phyloP scores from a whole-genome alignment of 2,797 vertebrate species.

The Pagetopsis macropterus region DNA sequence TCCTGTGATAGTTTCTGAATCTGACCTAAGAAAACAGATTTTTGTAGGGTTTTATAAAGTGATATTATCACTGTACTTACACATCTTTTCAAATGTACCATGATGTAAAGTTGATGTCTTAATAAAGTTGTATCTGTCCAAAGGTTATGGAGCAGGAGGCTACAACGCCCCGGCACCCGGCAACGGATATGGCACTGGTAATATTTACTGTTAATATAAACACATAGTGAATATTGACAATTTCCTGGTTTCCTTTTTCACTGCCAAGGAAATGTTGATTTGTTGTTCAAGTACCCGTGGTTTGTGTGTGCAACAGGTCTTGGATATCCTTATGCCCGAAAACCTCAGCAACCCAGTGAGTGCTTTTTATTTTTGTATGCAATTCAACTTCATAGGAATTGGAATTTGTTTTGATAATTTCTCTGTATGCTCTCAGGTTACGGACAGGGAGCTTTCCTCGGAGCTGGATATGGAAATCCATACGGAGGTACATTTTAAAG shows the following conservation, averaged over 20 bases:
- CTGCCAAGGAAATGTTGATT: not conserved
- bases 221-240: not conserved
- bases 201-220: constrained; percentile 1
- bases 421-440: constrained; percentile 55
- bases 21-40: too few species aligned
- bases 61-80: too few species aligned
- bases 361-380: not conserved
- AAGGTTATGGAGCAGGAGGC: constrained; percentile 66
- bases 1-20: too few species aligned
- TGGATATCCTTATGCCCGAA: constrained; percentile 61
- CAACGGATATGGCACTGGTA: constrained; percentile 71
- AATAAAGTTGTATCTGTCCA: constrained; percentile 10
- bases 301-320: constrained; percentile 46
- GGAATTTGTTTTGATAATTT: not conserved
- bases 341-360: constrained; percentile 63
- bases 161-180: constrained; percentile 46
- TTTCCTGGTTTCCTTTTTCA: not conserved
- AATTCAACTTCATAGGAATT: not conserved
- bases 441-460: constrained; percentile 67
- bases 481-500: constrained; percentile 45
- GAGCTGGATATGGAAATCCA: constrained; percentile 64
- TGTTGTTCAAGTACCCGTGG: constrained; percentile 4
- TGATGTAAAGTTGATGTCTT: not conserved
- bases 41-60: too few species aligned
- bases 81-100: too few species aligned